A percentile compares a stretch with the other conserved stretches of the same genome.
phyloP scores from a whole-genome alignment of 2,888 invertebrate species.

The Heliconius sara region DNA sequence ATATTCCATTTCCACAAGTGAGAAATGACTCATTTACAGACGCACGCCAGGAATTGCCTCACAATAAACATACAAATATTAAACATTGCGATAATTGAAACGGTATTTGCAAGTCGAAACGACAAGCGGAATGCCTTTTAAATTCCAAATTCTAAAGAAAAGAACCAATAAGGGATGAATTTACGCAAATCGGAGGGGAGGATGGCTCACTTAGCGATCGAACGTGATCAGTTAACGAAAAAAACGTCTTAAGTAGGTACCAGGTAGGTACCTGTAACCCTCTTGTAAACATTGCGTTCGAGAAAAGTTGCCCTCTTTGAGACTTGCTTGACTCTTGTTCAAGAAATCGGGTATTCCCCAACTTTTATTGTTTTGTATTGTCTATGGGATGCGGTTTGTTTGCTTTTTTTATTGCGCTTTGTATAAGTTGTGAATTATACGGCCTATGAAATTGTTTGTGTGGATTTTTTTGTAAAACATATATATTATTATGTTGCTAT shows the following conservation, averaged over 20 bases:
- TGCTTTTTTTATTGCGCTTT: conserved; percentile 26
- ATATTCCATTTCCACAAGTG: too few species aligned
- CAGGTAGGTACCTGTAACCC: conserved; percentile 53
- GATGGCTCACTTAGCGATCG: conserved; percentile 81
- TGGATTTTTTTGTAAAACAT: background rate
- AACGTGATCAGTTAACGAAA: conserved; percentile 83
- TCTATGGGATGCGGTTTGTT: conserved; percentile 28
- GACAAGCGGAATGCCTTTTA: conserved; percentile 39
- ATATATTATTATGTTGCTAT: background rate
- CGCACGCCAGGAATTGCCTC: too few species aligned
- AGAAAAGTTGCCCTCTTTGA: conserved; percentile 56
- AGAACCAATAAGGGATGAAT: conserved; percentile 75
- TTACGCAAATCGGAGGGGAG: conserved; percentile 70
- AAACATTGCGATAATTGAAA: conserved; percentile 19
- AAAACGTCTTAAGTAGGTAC: conserved; percentile 59
- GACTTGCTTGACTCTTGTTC: conserved; percentile 51
- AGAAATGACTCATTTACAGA: background rate
- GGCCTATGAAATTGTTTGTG: conserved; percentile 18
- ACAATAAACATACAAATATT: background rate
- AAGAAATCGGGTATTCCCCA: conserved; percentile 30
- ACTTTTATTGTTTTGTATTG: conserved; percentile 42
- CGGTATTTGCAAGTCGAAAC: conserved; percentile 26
- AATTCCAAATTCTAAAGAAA: conserved; percentile 47
- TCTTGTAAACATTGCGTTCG: conserved; percentile 77
- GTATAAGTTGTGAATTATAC: conserved; percentile 28